Conservation (phyloP, 2,797 vertebrate genomes). For the Acanthornis magna region DNA sequence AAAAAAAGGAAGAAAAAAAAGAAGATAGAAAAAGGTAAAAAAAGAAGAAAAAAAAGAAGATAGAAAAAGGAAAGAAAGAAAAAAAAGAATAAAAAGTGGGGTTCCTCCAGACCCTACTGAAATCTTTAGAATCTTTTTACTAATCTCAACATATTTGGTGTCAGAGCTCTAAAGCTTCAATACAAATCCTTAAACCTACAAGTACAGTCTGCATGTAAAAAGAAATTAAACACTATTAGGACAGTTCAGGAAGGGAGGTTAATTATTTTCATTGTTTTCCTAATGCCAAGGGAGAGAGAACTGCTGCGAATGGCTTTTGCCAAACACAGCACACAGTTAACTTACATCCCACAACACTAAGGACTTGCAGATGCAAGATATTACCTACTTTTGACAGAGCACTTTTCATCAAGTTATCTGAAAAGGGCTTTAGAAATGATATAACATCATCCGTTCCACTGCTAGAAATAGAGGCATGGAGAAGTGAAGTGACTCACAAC, state of each 20-base stretch:
- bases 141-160: background rate
- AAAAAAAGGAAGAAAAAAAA: too few relatives aligned
- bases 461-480: background rate
- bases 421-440: background rate
- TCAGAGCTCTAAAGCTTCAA: background rate
- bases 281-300: background rate
- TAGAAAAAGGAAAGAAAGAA: too few relatives aligned
- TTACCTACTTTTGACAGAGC: background rate
- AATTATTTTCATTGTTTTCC: background rate
- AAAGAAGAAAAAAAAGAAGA: fast-evolving
- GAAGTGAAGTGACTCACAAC: background rate
- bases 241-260: background rate
- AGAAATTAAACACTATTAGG: background rate
- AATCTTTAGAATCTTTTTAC: background rate
- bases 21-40: too few relatives aligned
- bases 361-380: background rate
- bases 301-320: background rate
- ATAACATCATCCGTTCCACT: background rate
- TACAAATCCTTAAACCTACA: background rate
- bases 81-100: fast-evolving
- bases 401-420: background rate
- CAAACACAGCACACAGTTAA: background rate
- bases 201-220: background rate
- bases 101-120: fast-evolving
- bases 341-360: background rate